Base-by-base conservation (phyloP, 2,113 vertebrate species). In the Opisthocomus hoazin region DNA sequence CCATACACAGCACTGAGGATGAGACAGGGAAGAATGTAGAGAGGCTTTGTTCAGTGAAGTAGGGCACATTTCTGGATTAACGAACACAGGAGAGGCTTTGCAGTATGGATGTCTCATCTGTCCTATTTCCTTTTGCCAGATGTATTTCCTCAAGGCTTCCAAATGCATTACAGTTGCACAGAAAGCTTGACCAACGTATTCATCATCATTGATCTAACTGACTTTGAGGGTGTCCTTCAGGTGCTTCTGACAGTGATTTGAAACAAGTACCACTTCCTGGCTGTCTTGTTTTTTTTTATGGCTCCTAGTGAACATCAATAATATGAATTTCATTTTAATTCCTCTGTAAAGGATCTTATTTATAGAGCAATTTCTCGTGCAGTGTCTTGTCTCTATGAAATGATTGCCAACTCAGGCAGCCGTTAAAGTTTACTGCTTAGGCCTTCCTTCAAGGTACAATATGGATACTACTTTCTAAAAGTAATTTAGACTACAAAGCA, bases 281-380 rank as follows among this genome's bases (percentile, higher is more conserved):
- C 92, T 96, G 94, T 93, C 95, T 80, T 83, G 54, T 96, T 85
- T 94, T 95, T 95, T 97, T 98, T 98, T 98, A 98, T 90, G 84
- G 78, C 92, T 95, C 54, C 93, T 80, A 80, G 93, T 94, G 97
- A 96, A 94, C 97, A 98, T 98, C 97, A 98, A 98, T 98, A 98
- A 98, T 97, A 97, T 56, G 97, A 98, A 98, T 98, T 98, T 94
- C 76, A 97, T 98, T 98, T 98, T 98, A 98, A 98, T 98, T 98
- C 97, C 98, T 98, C 96, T 97, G 96, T 97, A 97, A 98, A 93
- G 95, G 92, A 93, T 97, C 96, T 98, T 98, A 98, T 98, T 98
- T 98, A 98, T 98, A 97, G 98, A 96, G 97, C 97, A 98, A 98
- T 98, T 98, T 98, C 91, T 96, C 6, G 60, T 64, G 92, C 93